Evolutionary conservation across 2,113 vertebrate species (phyloP).

Genomic region (Macquaria ambigua): DNA sequence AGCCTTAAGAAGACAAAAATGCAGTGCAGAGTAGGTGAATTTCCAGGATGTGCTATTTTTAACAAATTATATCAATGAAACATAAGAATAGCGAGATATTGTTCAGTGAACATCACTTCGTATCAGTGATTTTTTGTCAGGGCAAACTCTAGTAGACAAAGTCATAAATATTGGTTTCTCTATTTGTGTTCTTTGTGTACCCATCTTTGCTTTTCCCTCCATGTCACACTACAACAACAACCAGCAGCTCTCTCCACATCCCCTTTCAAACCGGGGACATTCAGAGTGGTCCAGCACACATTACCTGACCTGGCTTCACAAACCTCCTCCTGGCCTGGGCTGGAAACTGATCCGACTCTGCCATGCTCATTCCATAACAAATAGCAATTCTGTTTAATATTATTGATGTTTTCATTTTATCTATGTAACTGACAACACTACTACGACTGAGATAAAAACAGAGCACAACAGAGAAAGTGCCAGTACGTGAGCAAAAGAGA

Average conservation of each 20-base stretch:
- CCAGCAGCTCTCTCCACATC: too few relatives aligned
- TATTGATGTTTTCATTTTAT: background rate
- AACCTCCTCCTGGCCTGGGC: too few relatives aligned
- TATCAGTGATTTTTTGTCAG: background rate
- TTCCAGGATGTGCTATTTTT: background rate
- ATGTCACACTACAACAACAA: background rate
- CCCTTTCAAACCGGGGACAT: too few relatives aligned
- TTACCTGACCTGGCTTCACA: too few relatives aligned
- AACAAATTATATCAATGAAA: background rate
- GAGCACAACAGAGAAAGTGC: too few relatives aligned
- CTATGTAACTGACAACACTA: background rate
- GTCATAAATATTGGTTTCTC: background rate
- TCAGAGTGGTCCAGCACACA: too few relatives aligned
- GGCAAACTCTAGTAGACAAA: background rate
- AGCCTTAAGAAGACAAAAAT: background rate
- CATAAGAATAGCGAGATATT: background rate
- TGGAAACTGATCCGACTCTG: too few relatives aligned
- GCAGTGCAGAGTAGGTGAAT: background rate
- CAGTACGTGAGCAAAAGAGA: background rate
- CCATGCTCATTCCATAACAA: too few relatives aligned
- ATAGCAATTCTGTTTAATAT: too few relatives aligned
- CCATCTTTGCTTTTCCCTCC: background rate
- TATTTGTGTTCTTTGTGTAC: background rate
- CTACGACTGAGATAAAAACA: too few relatives aligned
- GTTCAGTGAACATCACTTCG: background rate